Base-by-base conservation (phyloP, 2,797 vertebrate genomes). In the Catharus ustulatus region DNA sequence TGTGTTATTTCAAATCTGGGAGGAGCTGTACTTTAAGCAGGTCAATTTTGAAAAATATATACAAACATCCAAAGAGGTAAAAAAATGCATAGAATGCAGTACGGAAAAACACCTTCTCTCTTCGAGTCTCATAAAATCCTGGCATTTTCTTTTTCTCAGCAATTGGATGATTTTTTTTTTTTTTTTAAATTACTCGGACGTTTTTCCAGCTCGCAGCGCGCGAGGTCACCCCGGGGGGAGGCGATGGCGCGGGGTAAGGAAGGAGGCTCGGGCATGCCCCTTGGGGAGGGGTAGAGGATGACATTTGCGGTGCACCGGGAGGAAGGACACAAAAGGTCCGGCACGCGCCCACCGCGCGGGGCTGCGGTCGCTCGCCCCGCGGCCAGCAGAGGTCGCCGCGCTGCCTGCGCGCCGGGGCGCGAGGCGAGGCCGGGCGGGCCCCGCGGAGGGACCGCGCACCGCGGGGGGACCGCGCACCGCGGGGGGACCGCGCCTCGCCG, bases 311-410 rank as follows among this genome's bases (percentile, higher is more conserved):
- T 48, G 82, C 5, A 45, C 61, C 42, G 4, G 8, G 45, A 52
- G 58, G 45, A 59, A 29, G 89, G 74, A 68, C 68, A 93, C 89
- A 96, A 97, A 95, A 96, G 95, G 91, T 96, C 94, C 87, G 66
- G 74, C 69, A 13, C 13, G 66, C 73, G 42, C 76, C 57, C 43
- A 30, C 32, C 4, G 23, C 64, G 73, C 87, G 76, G 83, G 62
- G 71, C 54, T n/a, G 93, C 87, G 80, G 79, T 54, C 80, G 69
- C 40, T 83, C 85, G 69, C 24, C 66, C 91, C 80, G 72, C 87
- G 87, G 93, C 94, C 98, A 97, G 97, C 96, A 98, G 98, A 97
- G 97, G 98, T 98, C 98, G 97, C 97, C 97, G 95, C 59, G 45
- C 49, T 10, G 36, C 26, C 48, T 68, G 55, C 80, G 80, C 76